Evolutionary conservation across 1,140 invertebrate genomes (phyloP).

Genomic region (Calycopis cecrops): DNA sequence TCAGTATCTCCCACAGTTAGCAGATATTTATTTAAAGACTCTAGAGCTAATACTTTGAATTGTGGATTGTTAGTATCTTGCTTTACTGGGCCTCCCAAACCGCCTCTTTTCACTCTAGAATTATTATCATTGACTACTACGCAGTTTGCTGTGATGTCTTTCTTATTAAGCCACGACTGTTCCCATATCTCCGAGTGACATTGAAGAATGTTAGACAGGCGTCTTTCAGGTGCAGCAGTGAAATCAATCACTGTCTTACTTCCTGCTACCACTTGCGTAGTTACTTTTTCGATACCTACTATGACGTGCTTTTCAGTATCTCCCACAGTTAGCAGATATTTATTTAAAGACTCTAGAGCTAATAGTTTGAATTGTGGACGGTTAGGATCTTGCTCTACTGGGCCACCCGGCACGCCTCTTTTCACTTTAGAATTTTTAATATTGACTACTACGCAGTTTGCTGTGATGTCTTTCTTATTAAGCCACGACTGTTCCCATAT

Average conservation of each 20-base stretch:
- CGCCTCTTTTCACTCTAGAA: not conserved
- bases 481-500: conserved; percentile 22
- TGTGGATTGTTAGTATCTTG: conserved; percentile 14
- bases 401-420: conserved; percentile 18
- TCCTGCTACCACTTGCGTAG: conserved; percentile 36
- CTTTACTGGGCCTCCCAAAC: not conserved
- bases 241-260: conserved; percentile 31
- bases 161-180: conserved; percentile 16
- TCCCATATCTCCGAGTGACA: conserved; percentile 27
- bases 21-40: conserved; percentile 36
- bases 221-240: conserved; percentile 14
- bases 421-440: not conserved
- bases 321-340: conserved; percentile 30
- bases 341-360: conserved; percentile 36
- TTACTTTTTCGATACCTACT: conserved; percentile 31
- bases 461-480: conserved; percentile 13
- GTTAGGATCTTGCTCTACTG: conserved; percentile 22
- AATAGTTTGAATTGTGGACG: conserved; percentile 30
- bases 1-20: conserved; percentile 20
- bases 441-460: conserved; percentile 15
- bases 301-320: conserved; percentile 22
- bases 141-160: conserved; percentile 20
- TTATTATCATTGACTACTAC: not conserved
- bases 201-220: conserved; percentile 5
- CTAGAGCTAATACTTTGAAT: conserved; percentile 31